A percentile compares a stretch with the other conserved stretches of the same genome.
Evolutionary conservation across 2,113 vertebrate genomes (phyloP).

Genomic region (Euleptes europaea): DNA sequence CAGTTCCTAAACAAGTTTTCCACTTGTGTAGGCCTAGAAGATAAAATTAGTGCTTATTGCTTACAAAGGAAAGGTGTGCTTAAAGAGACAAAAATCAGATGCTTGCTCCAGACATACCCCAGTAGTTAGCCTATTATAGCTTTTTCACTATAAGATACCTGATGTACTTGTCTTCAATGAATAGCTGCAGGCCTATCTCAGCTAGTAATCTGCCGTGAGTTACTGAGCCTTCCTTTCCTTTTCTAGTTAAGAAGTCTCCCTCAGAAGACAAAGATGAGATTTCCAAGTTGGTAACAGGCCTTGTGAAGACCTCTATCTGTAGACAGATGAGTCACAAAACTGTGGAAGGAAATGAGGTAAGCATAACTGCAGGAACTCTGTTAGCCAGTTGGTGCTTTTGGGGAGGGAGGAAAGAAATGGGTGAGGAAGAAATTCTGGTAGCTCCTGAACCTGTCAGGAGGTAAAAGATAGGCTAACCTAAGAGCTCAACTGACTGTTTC

Average conservation of each 20-base stretch:
- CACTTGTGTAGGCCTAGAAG: background rate
- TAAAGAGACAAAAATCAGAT: background rate
- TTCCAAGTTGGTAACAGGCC: slow-evolving; percentile 90
- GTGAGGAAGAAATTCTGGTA: background rate
- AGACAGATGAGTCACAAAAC: slow-evolving; percentile 90
- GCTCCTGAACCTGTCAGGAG: background rate
- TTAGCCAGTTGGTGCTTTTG: background rate
- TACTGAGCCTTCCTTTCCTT: background rate
- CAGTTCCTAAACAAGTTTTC: background rate
- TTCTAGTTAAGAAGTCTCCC: slow-evolving; percentile 82
- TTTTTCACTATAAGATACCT: background rate
- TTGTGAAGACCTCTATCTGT: slow-evolving; percentile 90
- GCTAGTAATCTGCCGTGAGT: background rate
- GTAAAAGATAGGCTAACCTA: background rate
- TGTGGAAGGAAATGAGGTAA: slow-evolving; percentile 83
- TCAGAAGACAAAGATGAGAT: slow-evolving; percentile 88
- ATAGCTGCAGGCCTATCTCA: background rate
- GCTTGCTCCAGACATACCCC: background rate
- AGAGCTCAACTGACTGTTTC: background rate
- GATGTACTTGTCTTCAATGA: background rate
- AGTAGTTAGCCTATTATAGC: background rate
- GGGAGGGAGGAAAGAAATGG: background rate
- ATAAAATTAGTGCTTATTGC: background rate
- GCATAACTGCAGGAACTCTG: background rate
- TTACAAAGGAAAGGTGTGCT: background rate